Conservation (phyloP, 2,113 vertebrate species). For the Gnathonemus longibarbis region DNA sequence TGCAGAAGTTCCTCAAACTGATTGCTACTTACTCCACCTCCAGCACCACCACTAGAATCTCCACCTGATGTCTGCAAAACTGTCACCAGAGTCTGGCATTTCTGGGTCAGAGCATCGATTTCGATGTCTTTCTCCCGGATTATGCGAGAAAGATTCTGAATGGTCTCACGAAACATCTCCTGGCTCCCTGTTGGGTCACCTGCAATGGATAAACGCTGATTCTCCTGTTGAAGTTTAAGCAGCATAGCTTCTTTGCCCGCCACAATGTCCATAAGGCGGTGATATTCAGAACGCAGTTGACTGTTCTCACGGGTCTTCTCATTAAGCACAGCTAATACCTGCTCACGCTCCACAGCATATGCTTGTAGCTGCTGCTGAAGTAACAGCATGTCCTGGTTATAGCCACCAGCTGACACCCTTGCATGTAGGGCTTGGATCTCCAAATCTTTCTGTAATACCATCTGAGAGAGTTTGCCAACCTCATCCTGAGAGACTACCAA, state of each 20-base stretch:
- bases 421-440: constrained; percentile 89
- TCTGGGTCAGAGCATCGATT: constrained; percentile 91
- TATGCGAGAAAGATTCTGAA: constrained; percentile 94
- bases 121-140: constrained; percentile 97
- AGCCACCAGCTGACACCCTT: constrained; percentile 65
- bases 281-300: constrained; percentile 83
- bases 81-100: constrained; percentile 86
- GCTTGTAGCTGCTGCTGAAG: constrained; percentile 90
- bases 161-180: constrained; percentile 93
- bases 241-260: constrained; percentile 85
- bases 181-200: constrained; percentile 77
- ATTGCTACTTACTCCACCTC: constrained; percentile 82
- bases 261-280: constrained; percentile 83
- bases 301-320: constrained; percentile 93
- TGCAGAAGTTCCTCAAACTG: constrained; percentile 94
- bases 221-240: constrained; percentile 83
- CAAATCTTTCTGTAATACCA: constrained; percentile 86
- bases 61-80: constrained; percentile 74
- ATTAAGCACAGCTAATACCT: constrained; percentile 81
- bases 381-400: constrained; percentile 69
- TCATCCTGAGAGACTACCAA: constrained; percentile 75
- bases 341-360: constrained; percentile 78
- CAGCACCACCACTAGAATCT: constrained; percentile 41
- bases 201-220: constrained; percentile 67
- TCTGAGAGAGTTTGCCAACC: constrained; percentile 80